Base-by-base conservation (phyloP, 2,888 invertebrate genomes). In the Dermolepida albohirtum region DNA sequence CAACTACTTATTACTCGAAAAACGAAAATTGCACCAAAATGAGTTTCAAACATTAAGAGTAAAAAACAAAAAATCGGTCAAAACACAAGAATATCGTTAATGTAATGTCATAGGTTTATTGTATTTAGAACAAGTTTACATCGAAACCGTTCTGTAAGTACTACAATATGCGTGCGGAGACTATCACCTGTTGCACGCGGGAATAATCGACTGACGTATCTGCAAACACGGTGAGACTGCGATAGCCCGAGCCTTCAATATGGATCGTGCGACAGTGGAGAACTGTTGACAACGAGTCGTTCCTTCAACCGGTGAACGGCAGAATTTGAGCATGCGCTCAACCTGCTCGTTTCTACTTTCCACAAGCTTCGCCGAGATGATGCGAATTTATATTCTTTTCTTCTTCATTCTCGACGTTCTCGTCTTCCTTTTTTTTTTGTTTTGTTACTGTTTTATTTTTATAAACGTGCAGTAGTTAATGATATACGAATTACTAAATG, bases 181-280 rank as follows among this genome's bases (percentile, higher is more conserved):
- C 34, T 39, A 66, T 71, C 71, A 70, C 71, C 71, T 71, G 71
- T 71, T 71, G 71, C 70, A 55, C 69, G 65, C 49, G 52, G 63
- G 57, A 44, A 57, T 43, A 44, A 43, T 57, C 43, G 44, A 57
- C 62, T 44, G 39, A 62, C 51, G 66, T 44, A 22, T 40, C 54
- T 41, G 62, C 64, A 43, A 54, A 64, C 64, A 50, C 64, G 66
- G 50, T 59, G 47, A 64, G 64, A 43, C 29, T 43, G 41, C 51
- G 6, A 43, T 51, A 47, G 41, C 57, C 43, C 57, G 57, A 44
- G 27, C 57, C 22, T 14, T 44, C 43, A 27, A 44, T 57, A 44
- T 8, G 5, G 44, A 27, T 43, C 43, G 57, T 43, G 10, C 43
- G 43, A 44, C 43, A 43, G 44, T 44, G 27, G 44, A 43, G 34